Conservation (phyloP, 2,113 vertebrate genomes). For the Seriola rivoliana region DNA sequence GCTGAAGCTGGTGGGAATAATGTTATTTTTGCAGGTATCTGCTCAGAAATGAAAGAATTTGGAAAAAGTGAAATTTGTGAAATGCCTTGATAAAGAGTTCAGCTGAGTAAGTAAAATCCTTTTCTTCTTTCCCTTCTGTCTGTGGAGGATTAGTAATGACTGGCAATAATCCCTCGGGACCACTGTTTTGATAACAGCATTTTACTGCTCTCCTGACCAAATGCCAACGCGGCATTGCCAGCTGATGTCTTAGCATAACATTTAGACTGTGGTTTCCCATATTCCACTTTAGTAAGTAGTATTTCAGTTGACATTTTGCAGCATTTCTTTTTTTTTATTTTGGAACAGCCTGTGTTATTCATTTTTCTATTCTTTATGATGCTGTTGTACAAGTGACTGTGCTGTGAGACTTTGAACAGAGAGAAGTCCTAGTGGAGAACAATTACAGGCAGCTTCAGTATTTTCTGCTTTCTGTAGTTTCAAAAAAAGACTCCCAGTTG, state of each 20-base stretch:
- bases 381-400: constrained; percentile 38
- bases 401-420: constrained; percentile 48
- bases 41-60: neutral
- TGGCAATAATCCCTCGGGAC: constrained; percentile 32
- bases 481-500: constrained; percentile 26
- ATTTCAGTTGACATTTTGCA: constrained; percentile 59
- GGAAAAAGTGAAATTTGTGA: neutral
- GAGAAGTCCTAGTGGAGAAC: constrained; percentile 41
- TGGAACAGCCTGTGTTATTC: constrained; percentile 18
- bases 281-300: constrained; percentile 41
- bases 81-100: neutral
- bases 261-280: constrained; percentile 60
- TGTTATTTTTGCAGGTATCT: neutral
- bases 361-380: constrained; percentile 28
- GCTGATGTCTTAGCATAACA: constrained; percentile 64
- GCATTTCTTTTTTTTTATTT: constrained; percentile 60
- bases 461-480: constrained; percentile 34
- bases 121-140: constrained; percentile 3
- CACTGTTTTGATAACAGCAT: constrained; percentile 64
- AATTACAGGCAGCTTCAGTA: constrained; percentile 51
- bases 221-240: constrained; percentile 51
- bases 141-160: constrained; percentile 39
- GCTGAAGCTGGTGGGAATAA: neutral
- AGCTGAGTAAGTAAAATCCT: neutral
- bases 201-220: constrained; percentile 51